phyloP scores from a whole-genome alignment of 2,113 vertebrate genomes.

The Nerophis ophidion region DNA sequence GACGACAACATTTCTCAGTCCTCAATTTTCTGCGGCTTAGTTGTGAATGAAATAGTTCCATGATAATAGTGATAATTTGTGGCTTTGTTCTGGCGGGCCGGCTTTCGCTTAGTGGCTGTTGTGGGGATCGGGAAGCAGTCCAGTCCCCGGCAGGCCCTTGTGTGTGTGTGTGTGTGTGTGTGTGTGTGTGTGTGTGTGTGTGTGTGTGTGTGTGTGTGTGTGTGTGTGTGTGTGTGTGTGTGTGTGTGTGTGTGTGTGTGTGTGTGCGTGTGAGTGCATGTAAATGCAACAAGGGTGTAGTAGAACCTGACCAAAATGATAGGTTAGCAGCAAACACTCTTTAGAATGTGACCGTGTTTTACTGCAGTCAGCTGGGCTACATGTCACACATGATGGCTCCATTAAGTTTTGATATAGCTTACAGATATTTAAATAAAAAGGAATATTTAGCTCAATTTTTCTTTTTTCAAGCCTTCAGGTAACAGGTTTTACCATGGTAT shows the following conservation, averaged over 20 bases:
- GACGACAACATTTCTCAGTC: not conserved
- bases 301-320: slow-evolving; percentile 68
- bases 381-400: slow-evolving; percentile 4
- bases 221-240: not conserved
- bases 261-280: slow-evolving; percentile 16
- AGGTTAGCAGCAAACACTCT: slow-evolving; percentile 55
- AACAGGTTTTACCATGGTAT: not conserved
- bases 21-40: slow-evolving; percentile 7
- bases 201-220: no score
- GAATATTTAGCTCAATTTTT: no score
- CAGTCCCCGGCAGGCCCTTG: slow-evolving; percentile 43
- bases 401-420: not conserved
- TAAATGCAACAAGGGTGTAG: slow-evolving; percentile 28
- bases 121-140: slow-evolving; percentile 42
- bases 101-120: slow-evolving; percentile 34
- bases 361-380: slow-evolving; percentile 10
- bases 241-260: not conserved
- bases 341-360: slow-evolving; percentile 32
- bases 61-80: slow-evolving; percentile 56
- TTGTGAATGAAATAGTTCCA: slow-evolving; percentile 39
- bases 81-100: slow-evolving; percentile 54
- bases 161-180: no score
- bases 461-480: slow-evolving; percentile 22
- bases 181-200: no score
- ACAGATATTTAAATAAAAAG: no score